A percentile compares a stretch with the other conserved stretches of the same genome.
These are phyloP conservation scores for Lepidocyrtoides sp. DNA, from an alignment of 2,888 invertebrate species.

Conservation along the genomic window DNA sequence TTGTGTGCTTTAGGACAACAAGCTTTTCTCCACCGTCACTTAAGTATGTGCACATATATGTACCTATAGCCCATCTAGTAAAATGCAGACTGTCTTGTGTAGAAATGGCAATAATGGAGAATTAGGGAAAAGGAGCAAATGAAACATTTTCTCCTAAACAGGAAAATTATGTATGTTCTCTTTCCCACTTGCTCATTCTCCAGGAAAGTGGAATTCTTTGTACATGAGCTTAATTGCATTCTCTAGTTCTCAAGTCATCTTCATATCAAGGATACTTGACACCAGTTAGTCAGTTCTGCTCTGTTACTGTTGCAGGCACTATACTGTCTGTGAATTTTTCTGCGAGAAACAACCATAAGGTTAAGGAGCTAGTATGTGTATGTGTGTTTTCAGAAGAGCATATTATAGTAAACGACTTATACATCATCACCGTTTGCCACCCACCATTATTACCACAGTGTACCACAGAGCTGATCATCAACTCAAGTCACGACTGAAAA, in stretches of 20 bases:
- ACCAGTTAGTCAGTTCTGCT: background rate
- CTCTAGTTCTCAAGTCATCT: slow-evolving; percentile 17
- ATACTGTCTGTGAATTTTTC: background rate
- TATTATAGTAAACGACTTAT: slow-evolving; percentile 3
- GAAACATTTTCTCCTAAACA: slow-evolving; percentile 40
- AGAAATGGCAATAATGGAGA: slow-evolving; percentile 26
- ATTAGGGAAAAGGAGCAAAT: background rate
- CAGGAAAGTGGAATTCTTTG: slow-evolving; percentile 4
- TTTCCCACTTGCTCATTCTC: slow-evolving; percentile 10
- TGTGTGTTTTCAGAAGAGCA: slow-evolving; percentile 14
- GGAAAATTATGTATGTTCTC: slow-evolving; percentile 39
- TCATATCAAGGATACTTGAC: slow-evolving; percentile 28
- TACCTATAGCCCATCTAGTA: too few species aligned
- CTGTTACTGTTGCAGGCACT: background rate
- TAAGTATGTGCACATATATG: too few species aligned
- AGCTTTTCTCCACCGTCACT: background rate
- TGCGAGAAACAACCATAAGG: background rate
- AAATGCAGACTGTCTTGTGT: background rate
- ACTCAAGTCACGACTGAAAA: slow-evolving; percentile 63
- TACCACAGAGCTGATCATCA: slow-evolving; percentile 46
- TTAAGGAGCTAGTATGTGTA: background rate
- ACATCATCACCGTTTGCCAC: slow-evolving; percentile 14
- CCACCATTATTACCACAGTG: slow-evolving; percentile 50
- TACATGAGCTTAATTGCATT: slow-evolving; percentile 49
- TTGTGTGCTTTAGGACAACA: background rate